Evolutionary conservation across 2,888 invertebrate genomes (phyloP).

Genomic region (Netelia inedita): DNA sequence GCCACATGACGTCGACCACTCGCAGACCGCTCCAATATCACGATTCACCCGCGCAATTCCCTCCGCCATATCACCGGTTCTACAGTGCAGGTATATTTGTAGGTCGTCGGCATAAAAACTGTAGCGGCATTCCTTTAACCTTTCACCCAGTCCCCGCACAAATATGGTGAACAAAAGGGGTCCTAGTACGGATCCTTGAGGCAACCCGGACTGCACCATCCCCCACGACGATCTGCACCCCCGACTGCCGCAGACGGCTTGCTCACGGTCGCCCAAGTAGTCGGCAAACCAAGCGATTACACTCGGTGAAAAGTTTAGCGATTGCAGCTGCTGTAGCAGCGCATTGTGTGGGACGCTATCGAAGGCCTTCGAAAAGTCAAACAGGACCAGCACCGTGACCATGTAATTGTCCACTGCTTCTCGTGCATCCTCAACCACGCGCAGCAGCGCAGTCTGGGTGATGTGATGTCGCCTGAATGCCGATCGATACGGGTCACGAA

Average conservation of each 20-base stretch:
- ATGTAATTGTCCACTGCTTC: constrained; percentile 68
- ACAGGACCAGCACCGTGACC: constrained; percentile 29
- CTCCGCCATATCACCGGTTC: neutral
- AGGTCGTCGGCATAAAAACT: constrained; percentile 1
- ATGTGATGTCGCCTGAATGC: constrained; percentile 73
- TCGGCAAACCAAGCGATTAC: neutral
- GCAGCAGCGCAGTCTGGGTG: constrained; percentile 74
- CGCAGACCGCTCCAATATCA: neutral
- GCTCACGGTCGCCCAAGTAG: neutral
- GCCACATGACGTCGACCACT: neutral
- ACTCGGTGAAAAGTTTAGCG: neutral
- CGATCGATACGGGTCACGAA: constrained; percentile 73
- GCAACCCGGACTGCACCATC: neutral
- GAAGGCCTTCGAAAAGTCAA: constrained; percentile 21
- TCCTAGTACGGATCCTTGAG: neutral
- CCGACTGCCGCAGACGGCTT: neutral
- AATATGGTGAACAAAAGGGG: neutral
- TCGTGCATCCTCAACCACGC: constrained; percentile 73
- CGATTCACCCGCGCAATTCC: neutral
- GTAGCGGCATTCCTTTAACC: neutral
- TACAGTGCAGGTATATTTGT: neutral
- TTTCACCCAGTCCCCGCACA: too few species aligned
- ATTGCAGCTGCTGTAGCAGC: neutral
- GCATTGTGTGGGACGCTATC: neutral
- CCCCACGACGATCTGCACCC: neutral